Evolutionary conservation across 2,113 vertebrate genomes (phyloP).

Genomic region (Pseudopodoces humilis): DNA sequence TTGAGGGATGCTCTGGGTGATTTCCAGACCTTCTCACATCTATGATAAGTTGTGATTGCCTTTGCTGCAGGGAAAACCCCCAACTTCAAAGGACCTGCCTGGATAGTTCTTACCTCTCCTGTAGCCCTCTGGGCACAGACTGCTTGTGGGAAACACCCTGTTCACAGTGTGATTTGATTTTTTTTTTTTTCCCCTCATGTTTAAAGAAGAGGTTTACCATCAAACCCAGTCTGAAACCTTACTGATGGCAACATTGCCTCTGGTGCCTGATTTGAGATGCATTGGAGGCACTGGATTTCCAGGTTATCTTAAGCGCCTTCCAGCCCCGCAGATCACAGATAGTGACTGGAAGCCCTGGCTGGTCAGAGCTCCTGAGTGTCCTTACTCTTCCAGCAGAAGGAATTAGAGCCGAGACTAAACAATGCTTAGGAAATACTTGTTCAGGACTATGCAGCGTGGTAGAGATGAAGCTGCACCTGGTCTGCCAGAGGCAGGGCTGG

Average conservation of each 20-base stretch:
- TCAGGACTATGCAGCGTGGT: neutral
- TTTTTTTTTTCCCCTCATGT: neutral
- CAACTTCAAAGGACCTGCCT: neutral
- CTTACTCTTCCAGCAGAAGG: neutral
- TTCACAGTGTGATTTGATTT: neutral
- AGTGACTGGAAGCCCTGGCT: neutral
- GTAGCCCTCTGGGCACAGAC: neutral
- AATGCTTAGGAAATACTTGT: neutral
- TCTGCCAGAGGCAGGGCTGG: neutral
- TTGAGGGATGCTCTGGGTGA: neutral
- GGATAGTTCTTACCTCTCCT: neutral
- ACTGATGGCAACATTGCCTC: neutral
- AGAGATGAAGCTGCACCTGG: neutral
- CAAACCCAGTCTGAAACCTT: neutral
- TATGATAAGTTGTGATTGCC: neutral
- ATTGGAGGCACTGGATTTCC: neutral
- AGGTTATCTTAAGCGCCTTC: neutral
- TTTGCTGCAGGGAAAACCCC: neutral
- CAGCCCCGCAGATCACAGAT: neutral
- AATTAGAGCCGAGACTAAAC: neutral
- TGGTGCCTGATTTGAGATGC: neutral
- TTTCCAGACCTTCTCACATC: neutral
- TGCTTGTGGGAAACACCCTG: constrained; percentile 8
- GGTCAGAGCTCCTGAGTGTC: neutral
- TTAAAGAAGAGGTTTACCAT: neutral